Base-by-base conservation (phyloP, 2,888 invertebrate genomes). In the Cryptocheilus praepositus region DNA sequence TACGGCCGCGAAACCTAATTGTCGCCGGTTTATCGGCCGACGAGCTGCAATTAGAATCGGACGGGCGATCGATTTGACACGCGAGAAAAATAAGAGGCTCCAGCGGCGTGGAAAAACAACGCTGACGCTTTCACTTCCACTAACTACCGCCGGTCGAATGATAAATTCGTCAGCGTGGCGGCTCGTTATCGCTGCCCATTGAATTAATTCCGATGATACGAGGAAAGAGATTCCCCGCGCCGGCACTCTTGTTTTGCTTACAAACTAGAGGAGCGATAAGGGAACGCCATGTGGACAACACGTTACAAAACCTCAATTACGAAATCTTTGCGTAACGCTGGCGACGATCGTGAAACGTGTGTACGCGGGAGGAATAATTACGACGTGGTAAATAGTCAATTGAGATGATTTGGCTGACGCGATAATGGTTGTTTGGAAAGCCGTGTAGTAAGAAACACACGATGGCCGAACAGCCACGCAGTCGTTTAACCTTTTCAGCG, bases 281-380 rank as follows among this genome's bases (percentile, higher is more conserved):
- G 13, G 28, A 51, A 53, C 36, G 44, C 55, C 36, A 36, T 11
- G 60, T 59, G 62, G 71, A 73, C 73, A 75, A 73, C 70, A 67
- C 67, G 68, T 85, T 84, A 83, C 80, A 80, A 81, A 85, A 85
- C 80, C 67, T 61, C 44, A 68, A 74, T 84, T 81, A 84, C 79
- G 81, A 84, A 83, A 84, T 57, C 57, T 79, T 82, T 79, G 73
- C 77, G 77, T 77, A 79, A 79, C 59, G 16, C 18, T 13, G n/a
- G 16, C 19, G 51, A 19, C 36, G 46, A 4, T 18, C 36, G 8
- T 55, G 45, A 21, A 58, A 22, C 25, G 55, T 16, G 15, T 22
- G 55, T 28, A n/a, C 55, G 28, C 22, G 15, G 16, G 28, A 1
- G 55, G 52, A 52, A 16, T 19, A 52, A 49, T 49, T 49, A 18